Evolutionary conservation across 2,113 vertebrate species (phyloP).

Genomic region (Vidua macroura): DNA sequence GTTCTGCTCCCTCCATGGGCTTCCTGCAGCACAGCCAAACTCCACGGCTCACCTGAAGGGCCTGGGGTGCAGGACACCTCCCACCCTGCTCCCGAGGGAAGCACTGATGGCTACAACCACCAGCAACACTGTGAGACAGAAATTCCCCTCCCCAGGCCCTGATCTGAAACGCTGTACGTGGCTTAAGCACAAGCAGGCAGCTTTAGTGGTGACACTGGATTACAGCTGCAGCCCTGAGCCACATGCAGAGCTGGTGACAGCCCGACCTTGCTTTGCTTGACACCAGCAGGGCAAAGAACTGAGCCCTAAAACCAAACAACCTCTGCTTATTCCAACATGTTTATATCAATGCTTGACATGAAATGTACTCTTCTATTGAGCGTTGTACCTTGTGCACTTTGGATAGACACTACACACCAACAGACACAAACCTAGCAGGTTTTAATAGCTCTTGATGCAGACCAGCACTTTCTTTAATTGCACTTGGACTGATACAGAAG

Average conservation of each 20-base stretch:
- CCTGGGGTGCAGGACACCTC: neutral
- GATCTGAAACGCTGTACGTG: neutral
- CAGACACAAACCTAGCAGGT: neutral
- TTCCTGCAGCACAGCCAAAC: neutral
- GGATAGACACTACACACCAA: neutral
- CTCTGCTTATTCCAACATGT: neutral
- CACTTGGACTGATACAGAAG: neutral
- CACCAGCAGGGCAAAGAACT: neutral
- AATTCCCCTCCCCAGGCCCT: fast-evolving
- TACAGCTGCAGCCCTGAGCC: fast-evolving
- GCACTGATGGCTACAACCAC: fast-evolving
- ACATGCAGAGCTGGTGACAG: neutral
- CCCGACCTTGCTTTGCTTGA: neutral
- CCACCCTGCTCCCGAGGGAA: neutral
- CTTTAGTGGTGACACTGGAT: neutral
- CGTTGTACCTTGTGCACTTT: neutral
- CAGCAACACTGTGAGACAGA: neutral
- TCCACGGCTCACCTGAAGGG: neutral
- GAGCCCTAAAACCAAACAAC: neutral
- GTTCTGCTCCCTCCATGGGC: neutral
- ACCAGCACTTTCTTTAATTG: neutral
- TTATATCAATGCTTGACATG: neutral
- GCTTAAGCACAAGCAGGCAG: fast-evolving
- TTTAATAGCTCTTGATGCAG: neutral
- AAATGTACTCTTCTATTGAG: neutral